These are phyloP conservation scores for Thysanoteuthis rhombus DNA, from an alignment of 2,888 invertebrate species.

Conservation along the genomic window DNA sequence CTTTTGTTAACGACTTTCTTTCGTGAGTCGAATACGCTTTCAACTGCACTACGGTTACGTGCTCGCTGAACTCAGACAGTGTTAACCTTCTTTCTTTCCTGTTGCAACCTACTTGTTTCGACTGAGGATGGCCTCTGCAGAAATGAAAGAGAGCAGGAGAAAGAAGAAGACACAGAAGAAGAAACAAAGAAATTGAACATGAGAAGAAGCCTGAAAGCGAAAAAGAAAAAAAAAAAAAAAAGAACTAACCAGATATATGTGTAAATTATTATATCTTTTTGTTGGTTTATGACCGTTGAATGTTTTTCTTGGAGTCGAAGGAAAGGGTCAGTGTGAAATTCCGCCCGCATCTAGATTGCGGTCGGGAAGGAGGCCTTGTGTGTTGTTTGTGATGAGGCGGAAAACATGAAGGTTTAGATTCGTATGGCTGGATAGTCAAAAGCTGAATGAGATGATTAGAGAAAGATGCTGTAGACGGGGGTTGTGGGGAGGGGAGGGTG, in stretches of 20 bases:
- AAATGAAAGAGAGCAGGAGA: neutral
- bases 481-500: neutral
- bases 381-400: slow-evolving; percentile 12
- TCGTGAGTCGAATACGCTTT: neutral
- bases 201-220: neutral
- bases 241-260: neutral
- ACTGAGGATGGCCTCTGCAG: neutral
- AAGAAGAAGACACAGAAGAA: neutral
- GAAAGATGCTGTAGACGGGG: neutral
- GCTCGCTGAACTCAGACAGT: neutral
- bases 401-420: neutral
- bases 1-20: neutral
- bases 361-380: neutral
- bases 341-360: neutral
- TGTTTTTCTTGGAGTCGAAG: neutral
- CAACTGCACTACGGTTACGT: neutral
- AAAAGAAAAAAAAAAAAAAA: neutral
- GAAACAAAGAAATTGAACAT: neutral
- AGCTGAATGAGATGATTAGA: neutral
- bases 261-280: neutral
- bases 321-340: slow-evolving; percentile 12
- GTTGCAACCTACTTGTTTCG: neutral
- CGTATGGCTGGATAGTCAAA: neutral
- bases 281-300: neutral
- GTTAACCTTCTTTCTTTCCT: neutral